Base-by-base conservation (phyloP, 1,140 invertebrate genomes). In the Riptortus pedestris region DNA sequence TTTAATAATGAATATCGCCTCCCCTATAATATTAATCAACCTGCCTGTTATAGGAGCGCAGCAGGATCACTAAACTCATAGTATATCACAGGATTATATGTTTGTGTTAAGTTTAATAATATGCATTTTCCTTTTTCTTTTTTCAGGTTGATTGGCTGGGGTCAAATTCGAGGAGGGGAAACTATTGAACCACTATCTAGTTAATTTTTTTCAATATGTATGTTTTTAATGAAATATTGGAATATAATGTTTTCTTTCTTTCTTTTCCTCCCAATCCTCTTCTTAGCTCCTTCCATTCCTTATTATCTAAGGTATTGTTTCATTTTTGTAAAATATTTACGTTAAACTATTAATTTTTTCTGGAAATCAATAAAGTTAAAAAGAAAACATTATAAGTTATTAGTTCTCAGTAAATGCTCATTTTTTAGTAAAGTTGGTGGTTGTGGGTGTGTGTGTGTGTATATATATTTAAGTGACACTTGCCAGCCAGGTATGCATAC, bases 111-210 rank as follows among this genome's bases (percentile, higher is more conserved):
- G 5, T 38, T 7, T 38, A 7, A 7, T 38, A 7, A 14, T 38
- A 38, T 38, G 5, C 5, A 38, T 38, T 38, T 38, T 38, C 14
- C 14, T 38, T 38, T 38, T 48, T 60, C 33, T 70, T 67, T 67
- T 80, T 79, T 16, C 75, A 89, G 86, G 76, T 82, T 98, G 69
- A 97, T 98, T 75, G 94, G 94, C 68, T 98, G 94, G 94, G 93
- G 93, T 66, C 90, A 95, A 73, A 96, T 96, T 76, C 85, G 90
- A 72, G 87, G 91, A 71, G 93, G 93, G 63, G 86, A 87, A 70
- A 93, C 91, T 51, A 91, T 95, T 69, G 85, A 90, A 75, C 88
- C 90, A 9, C 77, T 77, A 48, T 61, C 51, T 18, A 22, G 29
- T 33, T 38, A 38, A 38, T 38, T 38, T 38, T 7, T 38, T 38